Percentiles rank a stretch among this genome's conserved stretches.
Evolutionary conservation across 1,140 invertebrate species (phyloP).

Genomic region (Drosophila nikananu): DNA sequence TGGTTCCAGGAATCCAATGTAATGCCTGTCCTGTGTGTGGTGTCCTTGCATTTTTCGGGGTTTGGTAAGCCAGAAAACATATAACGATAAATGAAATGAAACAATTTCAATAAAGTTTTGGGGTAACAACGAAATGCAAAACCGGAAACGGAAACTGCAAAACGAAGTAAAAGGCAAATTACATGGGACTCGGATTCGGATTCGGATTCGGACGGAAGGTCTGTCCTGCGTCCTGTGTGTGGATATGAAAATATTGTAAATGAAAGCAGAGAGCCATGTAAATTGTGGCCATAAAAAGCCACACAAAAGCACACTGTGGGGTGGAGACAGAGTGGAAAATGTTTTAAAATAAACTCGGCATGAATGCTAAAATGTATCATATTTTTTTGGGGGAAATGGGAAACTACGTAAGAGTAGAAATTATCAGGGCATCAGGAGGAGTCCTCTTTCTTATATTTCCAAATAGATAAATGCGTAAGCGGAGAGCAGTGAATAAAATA

Average conservation of each 20-base stretch:
- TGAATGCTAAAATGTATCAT: conserved; percentile 40
- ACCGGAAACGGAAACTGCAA: conserved; percentile 68
- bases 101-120: conserved; percentile 80
- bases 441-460: neutral
- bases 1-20: conserved; percentile 27
- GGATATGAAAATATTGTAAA: conserved; percentile 73
- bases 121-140: conserved; percentile 65
- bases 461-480: neutral
- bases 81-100: conserved; percentile 80
- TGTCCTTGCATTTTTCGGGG: conserved; percentile 9
- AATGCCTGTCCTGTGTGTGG: conserved; percentile 4
- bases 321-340: conserved; percentile 56
- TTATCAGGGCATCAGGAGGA: neutral
- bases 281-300: conserved; percentile 72
- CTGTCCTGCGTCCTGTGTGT: neutral
- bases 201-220: conserved; percentile 6
- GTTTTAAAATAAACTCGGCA: conserved; percentile 50
- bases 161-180: conserved; percentile 79
- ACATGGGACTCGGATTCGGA: conserved; percentile 52
- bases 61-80: conserved; percentile 62
- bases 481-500: neutral
- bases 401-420: neutral
- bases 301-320: conserved; percentile 60
- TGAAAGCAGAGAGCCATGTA: conserved; percentile 74
- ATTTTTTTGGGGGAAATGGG: conserved; percentile 12